Conservation (phyloP, 1,140 invertebrate species). For the Musca vetustissima region DNA sequence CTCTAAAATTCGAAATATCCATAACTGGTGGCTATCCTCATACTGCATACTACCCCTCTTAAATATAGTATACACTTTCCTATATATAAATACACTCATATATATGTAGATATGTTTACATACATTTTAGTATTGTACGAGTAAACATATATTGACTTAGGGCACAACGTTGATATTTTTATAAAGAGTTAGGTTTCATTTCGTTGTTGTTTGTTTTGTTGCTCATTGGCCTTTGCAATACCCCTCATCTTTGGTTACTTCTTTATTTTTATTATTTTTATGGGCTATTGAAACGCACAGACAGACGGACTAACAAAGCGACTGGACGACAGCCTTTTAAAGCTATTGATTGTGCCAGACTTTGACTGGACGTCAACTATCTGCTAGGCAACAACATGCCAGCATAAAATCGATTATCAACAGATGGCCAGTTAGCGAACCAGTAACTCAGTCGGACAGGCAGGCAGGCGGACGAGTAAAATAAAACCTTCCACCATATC, state of each 20-base stretch:
- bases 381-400: not conserved
- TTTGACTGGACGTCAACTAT: no score
- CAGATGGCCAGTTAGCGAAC: constrained; percentile 7
- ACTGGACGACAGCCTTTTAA: no score
- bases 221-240: not conserved
- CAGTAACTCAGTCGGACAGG: not conserved
- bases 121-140: not conserved
- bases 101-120: not conserved
- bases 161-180: not conserved
- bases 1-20: no score
- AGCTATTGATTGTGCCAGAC: no score
- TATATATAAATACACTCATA: no score
- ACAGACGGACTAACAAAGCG: no score
- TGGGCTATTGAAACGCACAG: constrained; percentile 8
- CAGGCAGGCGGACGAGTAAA: no score
- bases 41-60: no score
- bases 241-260: not conserved
- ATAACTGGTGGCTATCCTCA: no score
- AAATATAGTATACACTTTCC: no score
- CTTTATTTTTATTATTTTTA: constrained; percentile 15
- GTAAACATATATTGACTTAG: not conserved
- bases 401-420: constrained; percentile 22
- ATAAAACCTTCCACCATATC: constrained; percentile 3
- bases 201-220: no score
- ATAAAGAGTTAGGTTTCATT: constrained; percentile 10